Conservation (phyloP, 2,888 invertebrate species). For the Norana najaformis region DNA sequence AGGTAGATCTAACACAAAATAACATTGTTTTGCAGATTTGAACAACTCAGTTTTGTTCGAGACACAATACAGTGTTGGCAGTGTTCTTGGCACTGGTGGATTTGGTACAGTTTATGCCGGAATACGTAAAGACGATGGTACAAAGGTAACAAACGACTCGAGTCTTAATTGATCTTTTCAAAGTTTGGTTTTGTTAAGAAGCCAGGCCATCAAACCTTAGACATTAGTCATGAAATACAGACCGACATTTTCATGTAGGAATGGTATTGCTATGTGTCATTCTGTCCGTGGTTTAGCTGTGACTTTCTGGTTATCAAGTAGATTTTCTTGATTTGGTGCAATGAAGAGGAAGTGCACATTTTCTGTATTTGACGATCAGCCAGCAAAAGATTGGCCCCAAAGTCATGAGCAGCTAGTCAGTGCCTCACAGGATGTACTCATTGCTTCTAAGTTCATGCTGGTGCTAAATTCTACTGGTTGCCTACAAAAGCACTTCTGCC, state of each 20-base stretch:
- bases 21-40: neutral
- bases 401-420: neutral
- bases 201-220: neutral
- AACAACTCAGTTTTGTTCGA: neutral
- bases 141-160: neutral
- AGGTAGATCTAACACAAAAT: neutral
- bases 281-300: neutral
- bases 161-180: neutral
- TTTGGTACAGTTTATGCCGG: slow-evolving; percentile 20
- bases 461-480: neutral
- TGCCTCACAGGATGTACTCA: neutral
- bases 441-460: neutral
- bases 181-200: neutral
- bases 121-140: neutral
- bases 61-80: neutral
- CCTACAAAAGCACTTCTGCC: too few species aligned
- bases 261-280: too few species aligned
- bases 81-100: neutral
- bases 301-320: neutral
- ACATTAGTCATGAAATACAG: neutral
- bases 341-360: neutral
- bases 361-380: neutral
- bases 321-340: neutral
- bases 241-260: too few species aligned
- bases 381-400: neutral